Evolutionary conservation across 2,113 vertebrate species (phyloP).

Genomic region (Trinectes maculatus): DNA sequence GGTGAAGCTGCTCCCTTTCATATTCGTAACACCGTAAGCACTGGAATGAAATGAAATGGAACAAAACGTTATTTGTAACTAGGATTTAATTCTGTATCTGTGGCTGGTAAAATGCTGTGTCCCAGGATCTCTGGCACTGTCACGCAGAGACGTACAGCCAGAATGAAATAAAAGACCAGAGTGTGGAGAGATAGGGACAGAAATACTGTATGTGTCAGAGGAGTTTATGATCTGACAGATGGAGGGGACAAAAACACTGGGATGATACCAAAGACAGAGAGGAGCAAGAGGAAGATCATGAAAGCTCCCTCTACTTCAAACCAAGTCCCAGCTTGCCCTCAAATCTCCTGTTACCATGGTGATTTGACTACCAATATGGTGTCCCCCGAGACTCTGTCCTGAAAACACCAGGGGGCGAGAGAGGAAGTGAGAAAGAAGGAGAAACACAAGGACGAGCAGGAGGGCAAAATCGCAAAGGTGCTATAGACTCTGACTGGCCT

Average conservation of each 20-base stretch:
- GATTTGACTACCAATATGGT: conserved; percentile 44
- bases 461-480: conserved; percentile 36
- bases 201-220: not conserved
- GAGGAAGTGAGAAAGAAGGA: conserved; percentile 8
- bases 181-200: not conserved
- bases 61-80: not conserved
- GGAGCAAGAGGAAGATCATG: conserved; percentile 19
- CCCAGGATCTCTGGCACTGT: not conserved
- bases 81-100: not conserved
- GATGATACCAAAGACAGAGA: not conserved
- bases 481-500: not conserved
- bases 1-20: not conserved
- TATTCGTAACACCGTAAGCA: not conserved
- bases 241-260: not conserved
- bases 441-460: conserved; percentile 33
- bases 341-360: conserved; percentile 73
- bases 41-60: not conserved
- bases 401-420: conserved; percentile 24
- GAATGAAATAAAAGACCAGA: not conserved
- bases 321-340: conserved; percentile 49
- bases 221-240: conserved; percentile 1
- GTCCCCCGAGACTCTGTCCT: conserved; percentile 56
- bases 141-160: not conserved
- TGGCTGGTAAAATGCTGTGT: not conserved
- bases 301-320: conserved; percentile 53